Percentiles rank a stretch among this genome's conserved stretches.
These are phyloP conservation scores for Pyrocephalus nanus DNA, from an alignment of 2,797 vertebrate genomes.

Conservation along the genomic window DNA sequence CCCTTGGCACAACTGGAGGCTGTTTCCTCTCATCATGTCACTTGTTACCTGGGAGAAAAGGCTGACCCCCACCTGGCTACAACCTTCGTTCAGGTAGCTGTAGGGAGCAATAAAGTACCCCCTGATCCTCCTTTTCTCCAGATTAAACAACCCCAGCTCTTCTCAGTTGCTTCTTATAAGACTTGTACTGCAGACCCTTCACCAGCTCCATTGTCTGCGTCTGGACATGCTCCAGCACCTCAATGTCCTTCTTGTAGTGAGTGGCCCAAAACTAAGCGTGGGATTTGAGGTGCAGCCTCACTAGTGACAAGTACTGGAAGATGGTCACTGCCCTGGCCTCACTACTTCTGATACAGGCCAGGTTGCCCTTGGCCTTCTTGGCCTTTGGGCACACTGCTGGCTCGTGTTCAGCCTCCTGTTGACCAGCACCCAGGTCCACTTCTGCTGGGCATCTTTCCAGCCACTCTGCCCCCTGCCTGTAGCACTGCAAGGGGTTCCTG, in stretches of 20 bases:
- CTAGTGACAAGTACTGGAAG: background rate
- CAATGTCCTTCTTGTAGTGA: background rate
- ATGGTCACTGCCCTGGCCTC: background rate
- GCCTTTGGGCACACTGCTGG: background rate
- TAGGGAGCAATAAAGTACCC: background rate
- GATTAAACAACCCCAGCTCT: background rate
- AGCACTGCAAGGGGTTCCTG: background rate
- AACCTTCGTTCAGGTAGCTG: background rate
- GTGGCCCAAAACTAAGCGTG: background rate
- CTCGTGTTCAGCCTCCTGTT: background rate
- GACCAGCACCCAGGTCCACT: background rate
- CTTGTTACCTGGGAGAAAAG: background rate
- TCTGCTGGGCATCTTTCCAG: background rate
- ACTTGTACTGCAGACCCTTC: background rate
- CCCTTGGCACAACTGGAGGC: too few relatives aligned
- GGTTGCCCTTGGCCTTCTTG: background rate
- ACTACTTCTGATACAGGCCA: background rate
- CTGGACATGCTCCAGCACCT: fast-evolving
- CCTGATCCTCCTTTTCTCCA: background rate
- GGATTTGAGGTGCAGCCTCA: background rate
- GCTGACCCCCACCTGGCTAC: background rate
- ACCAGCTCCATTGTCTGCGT: fast-evolving
- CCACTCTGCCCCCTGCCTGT: background rate
- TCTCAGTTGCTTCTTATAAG: background rate
- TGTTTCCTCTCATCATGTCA: background rate